Base-by-base conservation (phyloP, 1,140 invertebrate species). In the Trachelipus rathkii region DNA sequence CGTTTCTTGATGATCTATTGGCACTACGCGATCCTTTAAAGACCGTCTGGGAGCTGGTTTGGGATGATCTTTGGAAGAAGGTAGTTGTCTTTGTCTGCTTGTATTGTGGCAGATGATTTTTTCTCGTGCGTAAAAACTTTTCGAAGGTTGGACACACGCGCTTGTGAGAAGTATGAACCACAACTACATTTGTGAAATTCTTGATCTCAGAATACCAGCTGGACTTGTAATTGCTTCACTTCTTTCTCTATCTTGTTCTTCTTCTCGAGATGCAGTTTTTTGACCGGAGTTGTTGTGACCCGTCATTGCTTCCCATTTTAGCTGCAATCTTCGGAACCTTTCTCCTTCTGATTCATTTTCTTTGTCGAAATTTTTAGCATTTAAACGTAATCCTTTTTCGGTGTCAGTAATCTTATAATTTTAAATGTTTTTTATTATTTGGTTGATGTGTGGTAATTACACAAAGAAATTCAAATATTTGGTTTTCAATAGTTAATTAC, bases 291-390 rank as follows among this genome's bases (percentile, higher is more conserved):
- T 70, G 23, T 82, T 80, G 44, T 82, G 81, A 68, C 82, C 81
- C 15, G 83, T 81, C 81, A 94, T 87, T 84, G 92, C 88, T 84
- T 95, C 93, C 93, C 93, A 95, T 83, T 93, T 93, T 84, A 92
- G 89, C 82, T 95, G 93, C 44, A 95, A 84, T 45, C 91, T 89
- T 53, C 91, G 89, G 85, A 95, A 95, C 80, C 87, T 88, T 2
- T 87, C 84, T 45, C 77, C 78, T 69, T 82, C 76, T 6, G 78
- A 66, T n/a, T 77, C 78, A 6, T 77, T 79, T 44, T 75, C 70
- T 43, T 70, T 72, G 44, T 69, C 71, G n/a, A 76, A 75, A 50
- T 21, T 60, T n/a, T 77, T 77, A 13, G 50, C 72, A 74, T 76
- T 76, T 10, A 75, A 71, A 67, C 77, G 44, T 23, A 75, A 74